phyloP scores from a whole-genome alignment of 1,140 invertebrate species.

The Drosophila pachea region DNA sequence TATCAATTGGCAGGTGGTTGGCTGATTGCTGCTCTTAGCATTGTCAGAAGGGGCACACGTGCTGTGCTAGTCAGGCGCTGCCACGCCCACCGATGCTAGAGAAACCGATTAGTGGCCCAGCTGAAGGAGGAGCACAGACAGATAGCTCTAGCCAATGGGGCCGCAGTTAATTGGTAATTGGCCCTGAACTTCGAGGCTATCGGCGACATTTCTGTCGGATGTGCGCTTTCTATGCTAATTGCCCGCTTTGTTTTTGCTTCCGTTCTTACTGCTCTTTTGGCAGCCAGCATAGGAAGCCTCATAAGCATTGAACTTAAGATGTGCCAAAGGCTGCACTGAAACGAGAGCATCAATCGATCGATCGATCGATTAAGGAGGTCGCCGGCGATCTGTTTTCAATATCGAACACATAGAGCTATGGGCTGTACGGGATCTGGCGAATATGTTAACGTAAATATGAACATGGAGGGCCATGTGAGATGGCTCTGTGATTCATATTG shows the following conservation, averaged over 20 bases:
- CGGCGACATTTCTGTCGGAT: conserved; percentile 19
- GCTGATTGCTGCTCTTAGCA: not conserved
- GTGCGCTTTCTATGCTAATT: conserved; percentile 16
- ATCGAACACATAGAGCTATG: not conserved
- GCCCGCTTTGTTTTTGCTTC: conserved; percentile 30
- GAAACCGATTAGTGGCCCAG: conserved; percentile 8
- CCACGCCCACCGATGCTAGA: conserved; percentile 14
- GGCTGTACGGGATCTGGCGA: not conserved
- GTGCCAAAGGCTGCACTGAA: conserved; percentile 46
- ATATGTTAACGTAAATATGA: not conserved
- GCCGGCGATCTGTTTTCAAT: conserved; percentile 6
- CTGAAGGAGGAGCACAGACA: conserved; percentile 35
- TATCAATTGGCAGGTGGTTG: conserved; percentile 7
- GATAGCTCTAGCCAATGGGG: conserved; percentile 52
- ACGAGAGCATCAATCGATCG: conserved; percentile 31
- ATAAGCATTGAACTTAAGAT: conserved; percentile 29
- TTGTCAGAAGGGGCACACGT: conserved; percentile 12
- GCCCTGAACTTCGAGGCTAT: conserved; percentile 59
- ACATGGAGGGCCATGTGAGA: not conserved
- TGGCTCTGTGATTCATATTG: conserved; percentile 21
- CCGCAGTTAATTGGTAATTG: conserved; percentile 44
- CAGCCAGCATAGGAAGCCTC: conserved; percentile 62
- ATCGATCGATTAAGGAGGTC: conserved; percentile 59
- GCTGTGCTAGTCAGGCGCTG: conserved; percentile 2
- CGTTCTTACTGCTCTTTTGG: conserved; percentile 20